Conservation (phyloP, 92 coral and sea anemone genomes). For the Virgularia gustaviana region DNA sequence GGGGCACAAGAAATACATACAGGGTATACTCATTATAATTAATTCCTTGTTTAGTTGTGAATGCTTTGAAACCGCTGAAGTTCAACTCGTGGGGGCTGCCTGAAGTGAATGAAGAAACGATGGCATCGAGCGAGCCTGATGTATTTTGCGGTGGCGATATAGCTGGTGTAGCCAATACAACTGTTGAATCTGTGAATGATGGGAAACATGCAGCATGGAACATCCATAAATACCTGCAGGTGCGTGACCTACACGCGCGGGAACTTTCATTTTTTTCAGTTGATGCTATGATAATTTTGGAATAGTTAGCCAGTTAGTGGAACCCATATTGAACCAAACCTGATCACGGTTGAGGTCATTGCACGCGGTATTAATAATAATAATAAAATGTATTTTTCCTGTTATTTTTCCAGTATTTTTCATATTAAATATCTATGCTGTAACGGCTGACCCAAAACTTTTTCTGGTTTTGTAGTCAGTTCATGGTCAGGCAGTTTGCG, state of each 20-base stretch:
- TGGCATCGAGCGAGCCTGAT: slow-evolving; percentile 78
- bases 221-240: slow-evolving; percentile 90
- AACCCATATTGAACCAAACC: no score
- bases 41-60: slow-evolving; percentile 43
- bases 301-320: no score
- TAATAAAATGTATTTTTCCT: no score
- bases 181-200: slow-evolving; percentile 93
- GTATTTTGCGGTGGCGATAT: slow-evolving; percentile 97
- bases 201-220: slow-evolving; percentile 92
- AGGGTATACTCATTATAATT: not conserved
- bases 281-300: no score
- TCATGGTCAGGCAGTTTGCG: slow-evolving; percentile 60
- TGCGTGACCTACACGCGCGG: no score
- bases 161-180: slow-evolving; percentile 93
- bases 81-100: slow-evolving; percentile 94
- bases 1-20: no score
- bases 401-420: no score
- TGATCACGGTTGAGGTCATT: no score
- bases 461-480: slow-evolving; percentile 53
- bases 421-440: no score
- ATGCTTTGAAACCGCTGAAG: slow-evolving; percentile 83
- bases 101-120: slow-evolving; percentile 74
- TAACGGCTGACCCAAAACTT: no score
- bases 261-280: no score
- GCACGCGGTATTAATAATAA: no score